These are phyloP conservation scores for Notarius quadriscutis DNA, from an alignment of 2,113 vertebrate genomes.

Conservation along the genomic window DNA sequence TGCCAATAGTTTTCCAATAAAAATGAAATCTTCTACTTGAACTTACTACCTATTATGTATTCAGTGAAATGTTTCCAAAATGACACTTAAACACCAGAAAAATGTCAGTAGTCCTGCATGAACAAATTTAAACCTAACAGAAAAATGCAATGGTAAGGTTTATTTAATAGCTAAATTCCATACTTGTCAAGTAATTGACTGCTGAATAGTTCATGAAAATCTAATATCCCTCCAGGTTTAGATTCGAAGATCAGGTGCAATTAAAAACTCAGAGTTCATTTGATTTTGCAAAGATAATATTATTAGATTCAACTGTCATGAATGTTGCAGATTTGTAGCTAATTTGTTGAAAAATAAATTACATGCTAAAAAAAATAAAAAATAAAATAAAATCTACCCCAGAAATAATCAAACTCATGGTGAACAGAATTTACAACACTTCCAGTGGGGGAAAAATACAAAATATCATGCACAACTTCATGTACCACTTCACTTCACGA, in stretches of 20 bases:
- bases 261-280: constrained; percentile 5
- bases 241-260: neutral
- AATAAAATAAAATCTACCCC: constrained; percentile 17
- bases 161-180: neutral
- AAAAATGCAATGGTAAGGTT: neutral
- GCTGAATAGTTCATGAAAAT: neutral
- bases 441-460: neutral
- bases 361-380: constrained; percentile 3
- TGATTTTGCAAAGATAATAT: constrained; percentile 26
- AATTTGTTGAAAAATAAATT: constrained; percentile 60
- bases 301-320: constrained; percentile 60
- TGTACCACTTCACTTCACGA: neutral
- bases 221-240: neutral
- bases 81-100: neutral
- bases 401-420: neutral
- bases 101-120: neutral
- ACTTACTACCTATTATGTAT: neutral
- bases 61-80: neutral
- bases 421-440: neutral
- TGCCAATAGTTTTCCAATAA: neutral
- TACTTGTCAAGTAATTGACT: neutral
- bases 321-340: constrained; percentile 58
- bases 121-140: neutral
- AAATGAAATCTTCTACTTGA: neutral
- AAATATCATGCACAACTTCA: neutral